Evolutionary conservation across 2,888 invertebrate species (phyloP).

Genomic region (Polylopha cassiicola): DNA sequence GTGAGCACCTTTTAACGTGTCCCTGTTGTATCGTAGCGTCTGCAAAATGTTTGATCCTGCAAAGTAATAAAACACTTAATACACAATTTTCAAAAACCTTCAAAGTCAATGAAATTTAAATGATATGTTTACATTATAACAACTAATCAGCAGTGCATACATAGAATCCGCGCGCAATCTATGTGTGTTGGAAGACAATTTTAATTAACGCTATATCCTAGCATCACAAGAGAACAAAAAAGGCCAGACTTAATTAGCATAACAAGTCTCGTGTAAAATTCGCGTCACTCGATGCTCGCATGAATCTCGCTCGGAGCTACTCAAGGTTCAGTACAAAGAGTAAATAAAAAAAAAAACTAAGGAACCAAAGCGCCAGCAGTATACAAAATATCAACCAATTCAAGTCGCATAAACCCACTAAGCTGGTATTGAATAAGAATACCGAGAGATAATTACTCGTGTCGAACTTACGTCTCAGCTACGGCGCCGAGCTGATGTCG

Average conservation of each 20-base stretch:
- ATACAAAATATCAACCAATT: too few species aligned
- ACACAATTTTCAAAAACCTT: too few species aligned
- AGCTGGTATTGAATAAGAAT: slow-evolving; percentile 5
- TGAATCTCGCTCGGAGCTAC: slow-evolving; percentile 12
- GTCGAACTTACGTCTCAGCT: slow-evolving; percentile 9
- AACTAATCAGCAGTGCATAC: too few species aligned
- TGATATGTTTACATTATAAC: too few species aligned
- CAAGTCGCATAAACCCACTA: slow-evolving; percentile 6
- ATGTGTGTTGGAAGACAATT: too few species aligned
- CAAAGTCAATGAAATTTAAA: too few species aligned
- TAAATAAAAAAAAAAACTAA: slow-evolving; percentile 1
- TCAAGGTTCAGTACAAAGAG: slow-evolving; percentile 5
- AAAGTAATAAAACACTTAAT: too few species aligned
- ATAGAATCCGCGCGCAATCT: too few species aligned
- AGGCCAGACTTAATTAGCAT: slow-evolving; percentile 13
- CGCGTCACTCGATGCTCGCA: neutral
- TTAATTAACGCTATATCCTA: too few species aligned
- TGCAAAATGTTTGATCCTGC: slow-evolving; percentile 84
- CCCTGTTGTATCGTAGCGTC: slow-evolving; percentile 88
- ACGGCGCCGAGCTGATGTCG: slow-evolving; percentile 11
- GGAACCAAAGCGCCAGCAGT: neutral
- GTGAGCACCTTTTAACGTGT: slow-evolving; percentile 91
- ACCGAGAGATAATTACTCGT: slow-evolving; percentile 12
- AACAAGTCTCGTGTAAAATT: slow-evolving; percentile 9
- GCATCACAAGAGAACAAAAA: too few species aligned